Evolutionary conservation across 2,888 invertebrate genomes (phyloP).

Genomic region (Euphydryas editha): DNA sequence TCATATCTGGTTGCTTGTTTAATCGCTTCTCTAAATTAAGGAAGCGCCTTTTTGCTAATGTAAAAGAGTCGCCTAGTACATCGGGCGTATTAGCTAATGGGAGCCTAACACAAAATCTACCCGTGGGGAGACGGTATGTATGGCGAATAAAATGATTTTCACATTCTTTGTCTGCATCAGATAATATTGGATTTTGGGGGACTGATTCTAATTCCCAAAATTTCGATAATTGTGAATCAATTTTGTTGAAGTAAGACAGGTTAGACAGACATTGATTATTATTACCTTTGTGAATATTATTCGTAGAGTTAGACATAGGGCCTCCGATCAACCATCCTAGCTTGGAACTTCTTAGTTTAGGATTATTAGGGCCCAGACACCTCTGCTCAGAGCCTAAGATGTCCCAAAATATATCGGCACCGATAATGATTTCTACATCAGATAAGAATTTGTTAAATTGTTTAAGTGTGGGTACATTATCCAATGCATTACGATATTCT

Average conservation of each 20-base stretch:
- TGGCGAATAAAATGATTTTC: slow-evolving; percentile 3
- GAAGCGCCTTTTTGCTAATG: neutral
- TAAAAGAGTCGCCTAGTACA: neutral
- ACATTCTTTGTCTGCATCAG: neutral
- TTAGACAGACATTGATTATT: no score
- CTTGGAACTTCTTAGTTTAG: neutral
- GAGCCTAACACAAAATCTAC: neutral
- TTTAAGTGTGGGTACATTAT: no score
- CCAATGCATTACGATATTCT: no score
- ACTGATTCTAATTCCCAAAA: no score
- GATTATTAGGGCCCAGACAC: slow-evolving; percentile 11
- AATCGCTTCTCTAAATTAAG: no score
- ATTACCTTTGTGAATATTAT: neutral
- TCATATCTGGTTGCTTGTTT: no score
- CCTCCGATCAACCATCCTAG: neutral
- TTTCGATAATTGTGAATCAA: no score
- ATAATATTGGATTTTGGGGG: neutral
- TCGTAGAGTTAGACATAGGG: neutral
- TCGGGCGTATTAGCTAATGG: neutral
- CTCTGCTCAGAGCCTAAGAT: slow-evolving; percentile 21
- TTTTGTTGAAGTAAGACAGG: no score
- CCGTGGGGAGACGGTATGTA: neutral
- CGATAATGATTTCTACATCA: slow-evolving; percentile 39
- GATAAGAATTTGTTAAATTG: no score
- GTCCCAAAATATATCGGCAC: slow-evolving; percentile 39